Evolutionary conservation across 2,797 vertebrate genomes (phyloP).

Genomic region (Ctenopoma kingsleyae): DNA sequence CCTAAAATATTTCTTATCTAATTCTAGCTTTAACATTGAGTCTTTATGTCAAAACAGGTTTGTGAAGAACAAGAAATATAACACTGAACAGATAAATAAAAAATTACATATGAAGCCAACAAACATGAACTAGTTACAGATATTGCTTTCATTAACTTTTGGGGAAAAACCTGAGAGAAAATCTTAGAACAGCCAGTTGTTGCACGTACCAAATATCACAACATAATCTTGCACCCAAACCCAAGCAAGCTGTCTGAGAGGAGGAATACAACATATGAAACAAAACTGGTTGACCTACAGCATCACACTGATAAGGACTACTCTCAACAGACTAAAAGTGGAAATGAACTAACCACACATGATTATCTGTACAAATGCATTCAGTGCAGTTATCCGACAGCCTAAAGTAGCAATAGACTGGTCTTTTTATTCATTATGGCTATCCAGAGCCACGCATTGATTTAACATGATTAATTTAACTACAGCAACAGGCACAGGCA

Average conservation of each 20-base stretch:
- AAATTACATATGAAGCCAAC: neutral
- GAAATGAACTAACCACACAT: neutral
- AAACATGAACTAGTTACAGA: neutral
- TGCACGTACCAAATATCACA: too few species aligned
- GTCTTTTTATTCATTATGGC: neutral
- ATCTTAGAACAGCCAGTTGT: neutral
- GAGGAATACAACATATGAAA: neutral
- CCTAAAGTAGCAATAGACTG: neutral
- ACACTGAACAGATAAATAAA: too few species aligned
- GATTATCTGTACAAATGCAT: neutral
- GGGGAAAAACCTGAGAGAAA: neutral
- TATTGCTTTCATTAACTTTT: neutral
- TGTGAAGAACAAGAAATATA: neutral
- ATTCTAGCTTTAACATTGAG: neutral
- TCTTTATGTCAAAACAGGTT: neutral
- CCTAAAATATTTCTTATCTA: neutral
- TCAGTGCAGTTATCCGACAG: neutral
- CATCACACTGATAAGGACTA: conserved; percentile 16
- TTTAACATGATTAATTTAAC: conserved; percentile 6
- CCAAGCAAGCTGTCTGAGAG: neutral
- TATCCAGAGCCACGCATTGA: neutral
- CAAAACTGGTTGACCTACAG: conserved; percentile 1
- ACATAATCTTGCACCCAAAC: conserved; percentile 1
- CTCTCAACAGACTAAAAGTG: neutral
- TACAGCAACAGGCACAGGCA: neutral